A percentile compares a stretch with the other conserved stretches of the same genome.
Conservation (phyloP, 2,113 vertebrate genomes). For the Tetrao urogallus region DNA sequence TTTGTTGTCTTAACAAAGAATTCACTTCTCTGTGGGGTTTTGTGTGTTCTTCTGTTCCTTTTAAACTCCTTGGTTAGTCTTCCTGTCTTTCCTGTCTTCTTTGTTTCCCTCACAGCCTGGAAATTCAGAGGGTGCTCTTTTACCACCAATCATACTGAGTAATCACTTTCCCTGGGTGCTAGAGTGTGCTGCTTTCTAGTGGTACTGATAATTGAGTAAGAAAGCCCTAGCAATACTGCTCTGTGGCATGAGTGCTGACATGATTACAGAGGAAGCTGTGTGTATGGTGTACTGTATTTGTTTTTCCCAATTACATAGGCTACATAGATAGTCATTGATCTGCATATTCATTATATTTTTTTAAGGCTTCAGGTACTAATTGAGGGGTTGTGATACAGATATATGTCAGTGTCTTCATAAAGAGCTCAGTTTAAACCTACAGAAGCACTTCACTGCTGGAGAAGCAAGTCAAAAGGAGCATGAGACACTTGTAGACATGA, state of each 20-base stretch:
- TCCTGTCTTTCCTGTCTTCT: not conserved
- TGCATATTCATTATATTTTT: conserved; percentile 15
- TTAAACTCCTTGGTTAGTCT: not conserved
- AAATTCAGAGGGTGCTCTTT: not conserved
- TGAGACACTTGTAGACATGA: not conserved
- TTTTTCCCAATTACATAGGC: not conserved
- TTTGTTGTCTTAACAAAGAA: not conserved
- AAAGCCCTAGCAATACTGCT: not conserved
- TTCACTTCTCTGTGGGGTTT: not conserved
- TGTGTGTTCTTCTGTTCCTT: not conserved
- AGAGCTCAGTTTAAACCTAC: not conserved
- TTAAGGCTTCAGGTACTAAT: not conserved
- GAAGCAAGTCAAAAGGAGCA: not conserved
- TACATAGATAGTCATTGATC: not conserved
- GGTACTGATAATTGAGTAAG: not conserved
- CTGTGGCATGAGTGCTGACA: not conserved
- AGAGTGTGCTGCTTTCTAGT: not conserved
- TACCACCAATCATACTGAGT: not conserved
- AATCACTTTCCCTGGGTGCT: not conserved
- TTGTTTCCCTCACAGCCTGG: not conserved
- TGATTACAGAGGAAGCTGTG: not conserved
- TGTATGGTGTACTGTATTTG: not conserved
- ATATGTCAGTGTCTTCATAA: not conserved
- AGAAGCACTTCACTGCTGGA: not conserved
- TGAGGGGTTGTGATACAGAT: not conserved